A percentile compares a stretch with the other conserved stretches of the same genome.
These are phyloP conservation scores for Mesochorus sp. DNA, from an alignment of 2,888 invertebrate species.

Conservation along the genomic window DNA sequence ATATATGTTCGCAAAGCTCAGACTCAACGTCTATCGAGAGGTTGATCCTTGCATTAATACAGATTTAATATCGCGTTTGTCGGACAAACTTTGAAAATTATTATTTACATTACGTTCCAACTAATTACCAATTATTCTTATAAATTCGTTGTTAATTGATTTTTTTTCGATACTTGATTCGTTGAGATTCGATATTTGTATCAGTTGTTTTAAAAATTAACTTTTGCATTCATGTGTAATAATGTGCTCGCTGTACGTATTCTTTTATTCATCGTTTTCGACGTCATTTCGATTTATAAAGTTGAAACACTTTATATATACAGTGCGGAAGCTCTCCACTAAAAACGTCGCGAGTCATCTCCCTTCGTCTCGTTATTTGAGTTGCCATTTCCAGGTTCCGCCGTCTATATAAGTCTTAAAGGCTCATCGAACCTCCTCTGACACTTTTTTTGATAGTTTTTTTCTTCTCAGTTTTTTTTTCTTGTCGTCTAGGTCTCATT, in stretches of 20 bases:
- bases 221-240: not conserved
- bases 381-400: constrained; percentile 48
- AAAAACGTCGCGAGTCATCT: constrained; percentile 45
- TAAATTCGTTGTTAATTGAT: too few relatives aligned
- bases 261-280: constrained; percentile 20
- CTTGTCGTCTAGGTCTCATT: too few relatives aligned
- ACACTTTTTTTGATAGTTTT: not conserved
- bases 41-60: not conserved
- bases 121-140: too few relatives aligned
- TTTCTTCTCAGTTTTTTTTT: not conserved
- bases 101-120: not conserved
- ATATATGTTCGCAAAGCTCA: constrained; percentile 4
- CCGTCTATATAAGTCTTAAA: constrained; percentile 30
- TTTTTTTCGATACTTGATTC: not conserved
- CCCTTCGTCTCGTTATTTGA: constrained; percentile 53
- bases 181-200: not conserved
- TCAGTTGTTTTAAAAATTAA: not conserved
- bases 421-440: constrained; percentile 28
- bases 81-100: not conserved
- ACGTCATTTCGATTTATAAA: not conserved
- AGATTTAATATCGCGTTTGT: not conserved
- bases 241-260: too few relatives aligned
- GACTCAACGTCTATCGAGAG: not conserved
- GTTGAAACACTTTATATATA: not conserved
- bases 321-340: constrained; percentile 37